Evolutionary conservation across 2,113 vertebrate species (phyloP), one percentile per base, ranked within the genome.

Genomic region (Perognathus longimembris): DNA sequence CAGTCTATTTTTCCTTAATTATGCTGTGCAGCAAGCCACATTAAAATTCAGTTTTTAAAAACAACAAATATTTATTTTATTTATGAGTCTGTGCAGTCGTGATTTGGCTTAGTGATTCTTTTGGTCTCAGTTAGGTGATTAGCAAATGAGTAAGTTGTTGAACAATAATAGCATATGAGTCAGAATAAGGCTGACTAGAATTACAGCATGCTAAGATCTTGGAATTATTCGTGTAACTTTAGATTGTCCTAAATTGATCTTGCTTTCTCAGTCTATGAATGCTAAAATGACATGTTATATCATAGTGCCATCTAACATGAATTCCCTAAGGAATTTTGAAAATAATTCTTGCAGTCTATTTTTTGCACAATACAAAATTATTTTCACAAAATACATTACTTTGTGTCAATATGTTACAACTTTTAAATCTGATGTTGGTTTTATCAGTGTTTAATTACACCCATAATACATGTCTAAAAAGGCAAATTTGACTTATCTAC

Each of bases 401-500:
- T 70, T 61, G 57, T 20, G 36, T 42, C 8, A 42, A 57, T 64
- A 59, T 70, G 54, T 57, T 95, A n/a, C 6, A 83, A 61, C 28
- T n/a, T 0, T 89, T 74, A 85, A 17, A 71, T 38, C 42, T 4
- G 30, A 85, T 50, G 1, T 86, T 90, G 74, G 64, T 70, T 82
- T 88, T 89, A 42, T 76, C 57, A n/a, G 21, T 64, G 18, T 83
- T 70, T 86, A 78, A 74, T 90, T 76, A 74, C 50, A 88, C 74
- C 32, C 18, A 57, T 67, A 81, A 42, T 50, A 34, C 4, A 78
- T 40, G 66, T 67, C 12, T 87, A 45, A 85, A 92, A 92, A 90
- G 75, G 85, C 15, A 88, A 85, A 88, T 50, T 50, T 94, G 63
- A 77, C 75, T 91, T 92, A 79, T 34, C n/a, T 1, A 30, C 50